Evolutionary conservation across 1,140 invertebrate species (phyloP).

Genomic region (Drosophila neocordata): DNA sequence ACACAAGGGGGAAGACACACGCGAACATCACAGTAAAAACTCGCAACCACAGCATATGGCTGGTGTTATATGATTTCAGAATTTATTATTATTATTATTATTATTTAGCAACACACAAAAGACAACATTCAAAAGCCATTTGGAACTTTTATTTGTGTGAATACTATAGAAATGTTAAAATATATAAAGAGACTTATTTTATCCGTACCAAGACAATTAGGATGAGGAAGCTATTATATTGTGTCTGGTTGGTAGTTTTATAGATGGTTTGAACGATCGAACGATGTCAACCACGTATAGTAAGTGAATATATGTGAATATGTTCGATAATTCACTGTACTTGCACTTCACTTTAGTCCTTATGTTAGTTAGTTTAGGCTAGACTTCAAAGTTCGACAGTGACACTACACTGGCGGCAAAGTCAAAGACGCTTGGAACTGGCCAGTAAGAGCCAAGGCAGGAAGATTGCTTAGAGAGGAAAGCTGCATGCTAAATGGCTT

Average conservation of each 20-base stretch:
- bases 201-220: too few relatives aligned
- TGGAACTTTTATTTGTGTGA: too few relatives aligned
- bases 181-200: too few relatives aligned
- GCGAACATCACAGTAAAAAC: slow-evolving; percentile 4
- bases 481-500: background rate
- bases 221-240: too few relatives aligned
- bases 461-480: background rate
- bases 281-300: too few relatives aligned
- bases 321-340: background rate
- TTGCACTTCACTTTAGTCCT: background rate
- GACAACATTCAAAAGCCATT: too few relatives aligned
- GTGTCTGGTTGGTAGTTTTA: too few relatives aligned
- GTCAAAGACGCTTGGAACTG: slow-evolving; percentile 1
- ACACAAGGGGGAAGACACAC: background rate
- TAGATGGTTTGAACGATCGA: too few relatives aligned
- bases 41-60: background rate
- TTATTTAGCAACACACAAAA: too few relatives aligned
- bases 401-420: slow-evolving; percentile 5
- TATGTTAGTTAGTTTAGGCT: background rate
- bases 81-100: too few relatives aligned
- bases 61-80: too few relatives aligned
- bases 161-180: too few relatives aligned
- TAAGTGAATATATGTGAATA: background rate
- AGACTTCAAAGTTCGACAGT: slow-evolving; percentile 2
- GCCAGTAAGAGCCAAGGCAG: background rate